Evolutionary conservation across 1,140 invertebrate genomes (phyloP).

Genomic region (Schlechtendalia chinensis): DNA sequence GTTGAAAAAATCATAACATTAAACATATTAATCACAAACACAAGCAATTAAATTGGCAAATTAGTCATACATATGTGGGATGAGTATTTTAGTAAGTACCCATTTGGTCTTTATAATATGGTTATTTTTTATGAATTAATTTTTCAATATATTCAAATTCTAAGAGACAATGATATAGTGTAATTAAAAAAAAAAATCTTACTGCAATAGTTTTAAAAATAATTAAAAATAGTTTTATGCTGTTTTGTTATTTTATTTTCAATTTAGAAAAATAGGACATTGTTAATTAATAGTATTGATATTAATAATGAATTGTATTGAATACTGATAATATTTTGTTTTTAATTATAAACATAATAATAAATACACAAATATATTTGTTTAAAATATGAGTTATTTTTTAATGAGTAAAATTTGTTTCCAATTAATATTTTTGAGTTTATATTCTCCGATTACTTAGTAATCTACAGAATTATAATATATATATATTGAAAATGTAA

Average conservation of each 20-base stretch:
- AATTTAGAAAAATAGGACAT: background rate
- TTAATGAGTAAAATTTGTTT: too few relatives aligned
- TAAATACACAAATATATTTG: background rate
- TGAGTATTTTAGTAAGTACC: constrained; percentile 17
- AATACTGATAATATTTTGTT: background rate
- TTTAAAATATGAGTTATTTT: background rate
- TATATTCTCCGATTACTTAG: background rate
- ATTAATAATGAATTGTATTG: background rate
- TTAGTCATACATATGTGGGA: background rate
- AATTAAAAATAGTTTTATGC: background rate
- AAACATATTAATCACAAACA: constrained; percentile 33
- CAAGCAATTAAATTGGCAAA: background rate
- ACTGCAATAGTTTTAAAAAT: background rate
- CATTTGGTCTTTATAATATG: background rate
- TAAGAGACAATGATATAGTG: too few relatives aligned
- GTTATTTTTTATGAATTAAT: background rate
- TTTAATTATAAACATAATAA: background rate
- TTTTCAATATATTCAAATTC: background rate
- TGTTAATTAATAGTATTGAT: background rate
- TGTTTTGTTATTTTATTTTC: background rate
- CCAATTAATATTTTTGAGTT: background rate
- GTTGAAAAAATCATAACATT: background rate
- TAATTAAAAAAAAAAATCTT: background rate
- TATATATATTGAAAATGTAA: constrained; percentile 15
- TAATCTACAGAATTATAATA: background rate